Evolutionary conservation across 2,113 vertebrate species (phyloP).

Genomic region (Bos taurus): ARS-UCD2.0 NC_037332.1:107007501-107008000

Average conservation of each 20-base stretch:
- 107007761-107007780: background rate
- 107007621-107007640: background rate
- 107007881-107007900: background rate
- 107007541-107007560: background rate
- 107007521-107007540: background rate
- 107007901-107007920: background rate
- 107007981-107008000: fast-evolving
- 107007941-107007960: background rate
- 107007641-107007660: background rate
- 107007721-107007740: background rate
- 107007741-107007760: background rate
- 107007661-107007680: background rate
- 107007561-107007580: background rate
- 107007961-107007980: background rate
- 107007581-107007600: background rate
- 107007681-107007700: background rate
- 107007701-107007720: background rate
- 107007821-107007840: background rate
- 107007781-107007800: background rate
- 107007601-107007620: background rate
- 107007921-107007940: background rate
- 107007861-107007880: background rate
- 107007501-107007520: background rate
- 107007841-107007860: background rate
- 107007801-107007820: background rate